These are phyloP conservation scores for Carlito syrichta DNA, from an alignment of 2,113 vertebrate species.

Conservation along the genomic window DNA sequence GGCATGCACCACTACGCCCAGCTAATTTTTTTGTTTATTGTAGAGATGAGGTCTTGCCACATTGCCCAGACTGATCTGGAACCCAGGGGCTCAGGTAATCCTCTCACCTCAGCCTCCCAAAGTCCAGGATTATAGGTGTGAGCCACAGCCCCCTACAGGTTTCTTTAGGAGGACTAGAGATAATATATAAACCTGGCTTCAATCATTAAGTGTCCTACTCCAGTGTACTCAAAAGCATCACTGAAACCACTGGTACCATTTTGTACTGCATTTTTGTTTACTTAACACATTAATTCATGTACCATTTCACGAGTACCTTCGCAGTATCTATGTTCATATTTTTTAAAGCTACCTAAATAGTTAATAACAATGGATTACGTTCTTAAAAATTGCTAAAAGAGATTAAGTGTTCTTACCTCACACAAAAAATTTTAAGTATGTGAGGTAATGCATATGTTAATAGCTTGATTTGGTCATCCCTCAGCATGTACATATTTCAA, in stretches of 20 bases:
- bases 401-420: not conserved
- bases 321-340: not conserved
- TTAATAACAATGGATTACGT: not conserved
- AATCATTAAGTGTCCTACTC: not conserved
- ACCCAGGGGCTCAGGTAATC: too few relatives aligned
- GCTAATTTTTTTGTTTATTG: too few relatives aligned
- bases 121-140: too few relatives aligned
- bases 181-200: not conserved
- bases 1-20: too few relatives aligned
- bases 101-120: too few relatives aligned
- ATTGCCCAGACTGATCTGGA: too few relatives aligned
- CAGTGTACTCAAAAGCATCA: not conserved
- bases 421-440: not conserved
- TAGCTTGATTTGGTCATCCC: not conserved
- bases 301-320: not conserved
- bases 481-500: not conserved
- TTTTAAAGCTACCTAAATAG: not conserved
- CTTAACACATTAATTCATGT: not conserved
- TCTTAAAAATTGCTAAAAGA: not conserved
- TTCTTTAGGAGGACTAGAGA: not conserved
- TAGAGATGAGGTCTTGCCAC: too few relatives aligned
- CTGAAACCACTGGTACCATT: not conserved
- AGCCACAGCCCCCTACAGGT: too few relatives aligned
- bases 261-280: not conserved
- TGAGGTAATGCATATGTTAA: not conserved